phyloP scores from a whole-genome alignment of 1,140 invertebrate genomes.

The Cardiocondyla obscurior region DNA sequence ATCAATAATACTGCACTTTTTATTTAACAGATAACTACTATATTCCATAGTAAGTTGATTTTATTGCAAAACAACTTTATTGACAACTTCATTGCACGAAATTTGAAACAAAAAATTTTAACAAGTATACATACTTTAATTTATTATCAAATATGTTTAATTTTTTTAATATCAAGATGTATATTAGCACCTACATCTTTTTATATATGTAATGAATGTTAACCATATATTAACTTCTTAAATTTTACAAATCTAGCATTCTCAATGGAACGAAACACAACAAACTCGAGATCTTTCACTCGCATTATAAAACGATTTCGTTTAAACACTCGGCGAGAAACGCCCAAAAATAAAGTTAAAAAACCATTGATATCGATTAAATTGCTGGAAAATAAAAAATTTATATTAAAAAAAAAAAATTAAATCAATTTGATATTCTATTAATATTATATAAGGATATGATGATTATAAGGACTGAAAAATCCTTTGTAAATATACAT shows the following conservation, averaged over 20 bases:
- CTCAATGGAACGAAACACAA: conserved; percentile 25
- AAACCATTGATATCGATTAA: neutral
- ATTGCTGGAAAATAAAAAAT: neutral
- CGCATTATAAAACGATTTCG: neutral
- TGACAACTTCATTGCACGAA: conserved; percentile 20
- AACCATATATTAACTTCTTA: neutral
- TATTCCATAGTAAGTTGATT: neutral
- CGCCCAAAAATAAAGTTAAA: neutral
- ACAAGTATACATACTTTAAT: neutral
- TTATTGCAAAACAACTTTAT: neutral
- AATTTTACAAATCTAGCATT: conserved; percentile 48
- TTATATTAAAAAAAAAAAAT: neutral
- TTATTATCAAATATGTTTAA: neutral
- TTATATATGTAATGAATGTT: neutral
- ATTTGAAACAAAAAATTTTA: conserved; percentile 17
- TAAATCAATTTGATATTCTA: neutral
- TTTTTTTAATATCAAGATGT: conserved; percentile 18
- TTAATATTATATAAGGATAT: conserved; percentile 14
- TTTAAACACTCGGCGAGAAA: neutral
- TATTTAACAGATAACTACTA: neutral
- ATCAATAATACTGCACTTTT: neutral
- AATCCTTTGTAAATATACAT: conserved; percentile 3
- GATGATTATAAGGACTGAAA: neutral
- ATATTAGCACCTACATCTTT: neutral
- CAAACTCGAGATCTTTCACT: conserved; percentile 30